These are phyloP conservation scores for Bucco capensis DNA, from an alignment of 2,113 vertebrate species.

Conservation along the genomic window DNA sequence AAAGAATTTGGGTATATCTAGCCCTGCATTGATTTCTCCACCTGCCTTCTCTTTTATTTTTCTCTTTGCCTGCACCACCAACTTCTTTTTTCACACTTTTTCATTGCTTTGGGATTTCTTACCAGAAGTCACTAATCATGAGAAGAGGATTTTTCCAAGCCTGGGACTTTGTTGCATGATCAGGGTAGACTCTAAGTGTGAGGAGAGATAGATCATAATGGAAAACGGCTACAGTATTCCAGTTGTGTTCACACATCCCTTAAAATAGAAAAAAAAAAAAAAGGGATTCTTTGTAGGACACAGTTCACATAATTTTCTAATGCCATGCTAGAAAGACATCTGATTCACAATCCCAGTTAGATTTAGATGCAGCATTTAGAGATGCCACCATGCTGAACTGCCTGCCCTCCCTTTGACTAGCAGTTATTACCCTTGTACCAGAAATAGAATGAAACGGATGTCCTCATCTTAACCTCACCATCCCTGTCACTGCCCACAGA, in stretches of 20 bases:
- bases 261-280: constrained; percentile 62
- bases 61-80: not conserved
- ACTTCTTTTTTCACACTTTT: not conserved
- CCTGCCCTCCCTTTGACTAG: not conserved
- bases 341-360: not conserved
- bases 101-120: not conserved
- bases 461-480: constrained; percentile 28
- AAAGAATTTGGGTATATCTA: not conserved
- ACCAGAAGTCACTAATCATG: not conserved
- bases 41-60: not conserved
- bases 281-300: constrained; percentile 33
- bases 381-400: constrained; percentile 7
- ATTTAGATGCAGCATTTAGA: not conserved
- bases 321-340: constrained; percentile 18
- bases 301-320: constrained; percentile 29
- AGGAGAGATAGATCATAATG: not conserved
- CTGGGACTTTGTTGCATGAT: not conserved
- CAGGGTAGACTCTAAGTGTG: not conserved
- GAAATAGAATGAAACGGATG: not conserved
- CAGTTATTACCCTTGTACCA: not conserved
- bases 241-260: constrained; percentile 40
- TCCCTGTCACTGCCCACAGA: not conserved
- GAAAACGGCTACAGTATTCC: constrained; percentile 36
- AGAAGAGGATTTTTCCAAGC: not conserved
- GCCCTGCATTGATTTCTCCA: not conserved